Percentiles rank a stretch among this genome's conserved stretches.
These are phyloP conservation scores for Phenganax marumi DNA, from an alignment of 92 coral and sea anemone genomes.

Conservation along the genomic window DNA sequence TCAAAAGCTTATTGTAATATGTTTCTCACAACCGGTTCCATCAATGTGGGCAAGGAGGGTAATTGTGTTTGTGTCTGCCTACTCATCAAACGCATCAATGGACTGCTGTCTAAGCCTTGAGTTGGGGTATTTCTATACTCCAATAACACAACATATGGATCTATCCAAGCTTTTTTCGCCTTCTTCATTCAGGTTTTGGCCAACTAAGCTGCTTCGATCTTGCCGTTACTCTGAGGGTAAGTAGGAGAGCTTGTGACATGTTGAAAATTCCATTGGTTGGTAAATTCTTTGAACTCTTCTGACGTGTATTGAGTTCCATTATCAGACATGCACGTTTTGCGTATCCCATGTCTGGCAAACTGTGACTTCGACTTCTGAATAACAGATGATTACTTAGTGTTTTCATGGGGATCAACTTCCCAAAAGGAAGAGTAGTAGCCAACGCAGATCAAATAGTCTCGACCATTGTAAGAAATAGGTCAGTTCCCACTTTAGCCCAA, in stretches of 20 bases:
- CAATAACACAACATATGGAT: slow-evolving; percentile 50
- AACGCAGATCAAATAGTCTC: background rate
- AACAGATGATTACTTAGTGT: no score
- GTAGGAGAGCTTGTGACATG: slow-evolving; percentile 32
- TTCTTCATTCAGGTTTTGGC: background rate
- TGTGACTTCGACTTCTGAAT: no score
- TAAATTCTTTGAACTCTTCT: slow-evolving; percentile 15
- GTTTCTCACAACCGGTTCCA: no score
- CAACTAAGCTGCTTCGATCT: background rate
- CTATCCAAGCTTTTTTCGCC: slow-evolving; percentile 29
- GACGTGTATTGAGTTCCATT: no score
- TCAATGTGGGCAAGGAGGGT: slow-evolving; percentile 33
- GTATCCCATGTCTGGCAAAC: no score
- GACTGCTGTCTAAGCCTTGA: slow-evolving; percentile 51
- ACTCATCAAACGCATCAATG: slow-evolving; percentile 43
- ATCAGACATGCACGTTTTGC: no score
- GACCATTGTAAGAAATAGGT: background rate
- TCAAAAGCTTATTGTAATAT: no score
- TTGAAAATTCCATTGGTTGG: slow-evolving; percentile 26
- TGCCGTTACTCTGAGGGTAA: slow-evolving; percentile 39
- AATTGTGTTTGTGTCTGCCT: slow-evolving; percentile 42
- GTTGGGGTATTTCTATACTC: slow-evolving; percentile 55
- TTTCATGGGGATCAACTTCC: background rate
- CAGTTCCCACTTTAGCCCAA: slow-evolving; percentile 26
- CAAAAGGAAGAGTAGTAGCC: background rate